Evolutionary conservation across 2,888 invertebrate species (phyloP).

Genomic region (Oscheius sp.): DNA sequence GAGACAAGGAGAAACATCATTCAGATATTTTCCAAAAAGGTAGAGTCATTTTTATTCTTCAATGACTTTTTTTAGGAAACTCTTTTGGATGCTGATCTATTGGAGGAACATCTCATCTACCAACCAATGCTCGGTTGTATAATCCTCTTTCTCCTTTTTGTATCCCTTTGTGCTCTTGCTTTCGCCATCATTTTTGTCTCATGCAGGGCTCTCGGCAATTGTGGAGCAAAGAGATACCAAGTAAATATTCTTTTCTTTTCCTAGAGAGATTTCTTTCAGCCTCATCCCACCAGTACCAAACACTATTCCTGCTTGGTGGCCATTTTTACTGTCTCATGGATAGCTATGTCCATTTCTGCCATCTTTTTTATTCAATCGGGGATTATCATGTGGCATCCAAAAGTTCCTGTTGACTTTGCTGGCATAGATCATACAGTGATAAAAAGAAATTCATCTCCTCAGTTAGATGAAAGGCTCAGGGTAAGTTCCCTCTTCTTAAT

Average conservation of each 20-base stretch:
- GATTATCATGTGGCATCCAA: slow-evolving; percentile 15
- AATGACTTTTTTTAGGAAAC: slow-evolving; percentile 36
- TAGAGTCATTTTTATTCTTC: too few species aligned
- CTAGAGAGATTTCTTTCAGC: slow-evolving; percentile 25
- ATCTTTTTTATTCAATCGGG: slow-evolving; percentile 25
- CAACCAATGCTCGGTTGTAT: slow-evolving; percentile 44
- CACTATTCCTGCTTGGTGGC: slow-evolving; percentile 40
- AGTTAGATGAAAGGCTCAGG: not conserved
- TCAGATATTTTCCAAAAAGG: slow-evolving; percentile 17
- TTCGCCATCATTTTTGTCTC: slow-evolving; percentile 40
- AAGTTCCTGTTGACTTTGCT: not conserved
- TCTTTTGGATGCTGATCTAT: slow-evolving; percentile 35
- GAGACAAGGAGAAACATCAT: slow-evolving; percentile 24
- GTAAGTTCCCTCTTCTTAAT: not conserved
- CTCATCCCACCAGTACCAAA: slow-evolving; percentile 43
- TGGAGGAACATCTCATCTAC: slow-evolving; percentile 43
- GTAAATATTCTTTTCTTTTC: slow-evolving; percentile 8
- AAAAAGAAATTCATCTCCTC: slow-evolving; percentile 3
- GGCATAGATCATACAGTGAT: slow-evolving; percentile 5
- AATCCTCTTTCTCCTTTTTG: slow-evolving; percentile 35
- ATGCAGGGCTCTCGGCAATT: slow-evolving; percentile 42
- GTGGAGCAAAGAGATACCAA: slow-evolving; percentile 52
- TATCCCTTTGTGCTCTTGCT: slow-evolving; percentile 32
- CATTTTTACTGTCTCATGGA: slow-evolving; percentile 32
- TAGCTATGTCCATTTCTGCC: slow-evolving; percentile 16